phyloP scores from a whole-genome alignment of 2,797 vertebrate species.

The Clarias pachynema region DNA sequence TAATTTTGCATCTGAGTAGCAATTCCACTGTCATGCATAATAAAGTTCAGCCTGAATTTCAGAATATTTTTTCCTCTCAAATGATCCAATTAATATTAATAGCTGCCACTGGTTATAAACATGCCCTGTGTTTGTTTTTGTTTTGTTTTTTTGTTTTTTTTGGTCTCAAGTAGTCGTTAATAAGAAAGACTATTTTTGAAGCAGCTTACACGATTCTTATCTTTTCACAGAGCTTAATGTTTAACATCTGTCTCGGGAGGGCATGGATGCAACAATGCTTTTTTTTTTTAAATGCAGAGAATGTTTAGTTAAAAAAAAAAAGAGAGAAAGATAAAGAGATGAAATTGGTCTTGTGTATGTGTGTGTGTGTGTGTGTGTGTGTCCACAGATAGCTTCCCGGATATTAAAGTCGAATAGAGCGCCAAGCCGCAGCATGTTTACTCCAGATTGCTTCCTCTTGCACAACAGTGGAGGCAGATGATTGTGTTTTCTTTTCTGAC shows the following conservation, averaged over 20 bases:
- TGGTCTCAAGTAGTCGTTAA: neutral
- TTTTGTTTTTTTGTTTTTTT: neutral
- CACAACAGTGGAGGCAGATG: slow-evolving; percentile 53
- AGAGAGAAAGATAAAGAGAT: neutral
- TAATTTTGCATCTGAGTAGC: neutral
- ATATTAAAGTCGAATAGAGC: slow-evolving; percentile 22
- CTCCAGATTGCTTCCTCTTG: slow-evolving; percentile 59
- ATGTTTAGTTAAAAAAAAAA: neutral
- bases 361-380: slow-evolving; percentile 18
- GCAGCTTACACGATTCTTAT: neutral
- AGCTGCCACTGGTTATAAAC: slow-evolving; percentile 23
- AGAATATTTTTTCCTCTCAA: slow-evolving; percentile 11
- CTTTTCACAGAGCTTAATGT: neutral
- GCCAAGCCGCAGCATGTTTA: slow-evolving; percentile 5
- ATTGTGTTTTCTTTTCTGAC: slow-evolving; percentile 64
- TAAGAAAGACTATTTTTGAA: slow-evolving; percentile 4
- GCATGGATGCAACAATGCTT: neutral
- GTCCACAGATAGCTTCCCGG: slow-evolving; percentile 2
- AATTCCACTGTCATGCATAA: neutral
- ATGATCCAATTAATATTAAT: slow-evolving; percentile 35
- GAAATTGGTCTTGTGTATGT: slow-evolving; percentile 5
- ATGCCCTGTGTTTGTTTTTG: neutral
- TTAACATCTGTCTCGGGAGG: neutral
- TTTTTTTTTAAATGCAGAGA: neutral
- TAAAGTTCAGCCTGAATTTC: slow-evolving; percentile 14